Base-by-base conservation (phyloP, 2,113 vertebrate species). In the Nesoenas mayeri region DNA sequence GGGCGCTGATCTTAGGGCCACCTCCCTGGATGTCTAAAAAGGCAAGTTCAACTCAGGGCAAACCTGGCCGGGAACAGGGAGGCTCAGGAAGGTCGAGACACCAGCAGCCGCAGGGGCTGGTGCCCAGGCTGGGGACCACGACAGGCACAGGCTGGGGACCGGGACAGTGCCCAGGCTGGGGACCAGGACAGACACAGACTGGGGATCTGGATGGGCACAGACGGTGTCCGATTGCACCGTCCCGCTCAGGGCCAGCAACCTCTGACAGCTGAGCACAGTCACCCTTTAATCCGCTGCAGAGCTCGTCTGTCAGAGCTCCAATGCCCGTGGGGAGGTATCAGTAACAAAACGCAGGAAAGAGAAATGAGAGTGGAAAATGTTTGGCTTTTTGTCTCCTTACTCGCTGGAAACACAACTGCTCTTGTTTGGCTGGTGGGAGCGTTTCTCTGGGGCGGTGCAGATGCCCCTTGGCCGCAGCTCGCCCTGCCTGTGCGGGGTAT, bases 191-290 rank as follows among this genome's bases (percentile, higher is more conserved):
- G 42, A 15, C 42, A 44, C 16, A 44, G 42, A 16, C 42, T 44
- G 42, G 42, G 42, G 42, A 44, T 44, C 42, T 44, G 42, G 42
- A 44, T 44, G 73, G 85, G 84, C 6, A 24, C 32, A 2, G 91
- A 86, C 73, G 11, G 60, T 51, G 84, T 97, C 94, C 78, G 81
- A 40, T 93, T 97, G 86, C 95, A 93, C 47, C 69, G 8, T 64
- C 91, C 92, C 8, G 11, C 77, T 32, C 42, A 10, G 92, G 94
- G 91, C 77, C 72, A 3, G 94, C 93, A 93, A 71, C 95, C 94
- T 88, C 93, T 87, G 95, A 95, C 96, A 97, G 96, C 95, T 97
- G 96, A 97, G 94, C 96, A 95, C 94, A 93, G 96, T 92, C 92
- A 96, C 96, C 91, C 96, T 97, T 95, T 97, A 97, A 97, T 97